Base-by-base conservation (phyloP, 2,797 vertebrate genomes). In the Thalassophryne amazonica region DNA sequence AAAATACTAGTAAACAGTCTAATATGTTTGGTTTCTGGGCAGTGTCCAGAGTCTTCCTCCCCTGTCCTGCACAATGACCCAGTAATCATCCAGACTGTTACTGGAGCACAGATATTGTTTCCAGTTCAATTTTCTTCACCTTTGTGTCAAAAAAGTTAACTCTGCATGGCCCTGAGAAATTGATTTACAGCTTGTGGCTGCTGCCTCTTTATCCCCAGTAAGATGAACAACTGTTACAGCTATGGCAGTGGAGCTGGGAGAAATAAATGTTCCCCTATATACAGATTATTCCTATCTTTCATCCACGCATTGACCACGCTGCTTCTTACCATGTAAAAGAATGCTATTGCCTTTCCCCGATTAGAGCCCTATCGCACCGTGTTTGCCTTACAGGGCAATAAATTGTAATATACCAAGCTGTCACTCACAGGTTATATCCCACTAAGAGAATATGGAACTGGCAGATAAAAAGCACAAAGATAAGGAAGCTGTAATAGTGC, bases 231-330 rank as follows among this genome's bases (percentile, higher is more conserved):
- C 53, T 72, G 69, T 58, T 68, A 66, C 55, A 39, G 53, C 55
- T 59, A 59, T 46, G 39, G 34, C 61, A 36, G 53, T 46, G 20
- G 59, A 69, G 77, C 73, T 62, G 6, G 23, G 61, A 69, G 61
- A 69, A 77, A 83, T 73, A 67, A 80, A 80, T 58, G 52, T n/a
- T 47, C 36, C 64, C 48, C 63, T 40, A 42, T 81, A 81, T 69
- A 68, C 66, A 84, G 78, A 88, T 80, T 74, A 69, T 76, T 61
- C 54, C 76, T 82, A 84, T 87, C 81, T 76, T 61, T 54, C 5
- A 28, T 39, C 52, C n/a, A 29, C 34, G 69, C 43, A 33, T 43
- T 56, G 73, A 73, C 58, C 60, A 73, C 58, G 60, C 47, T 67
- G 58, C 57, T 52, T 21, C 49, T 45, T 27, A 11, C 51, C 48